A percentile compares a stretch with the other conserved stretches of the same genome.
phyloP scores from a whole-genome alignment of 2,888 invertebrate genomes.

The Epirrhoe tristata region DNA sequence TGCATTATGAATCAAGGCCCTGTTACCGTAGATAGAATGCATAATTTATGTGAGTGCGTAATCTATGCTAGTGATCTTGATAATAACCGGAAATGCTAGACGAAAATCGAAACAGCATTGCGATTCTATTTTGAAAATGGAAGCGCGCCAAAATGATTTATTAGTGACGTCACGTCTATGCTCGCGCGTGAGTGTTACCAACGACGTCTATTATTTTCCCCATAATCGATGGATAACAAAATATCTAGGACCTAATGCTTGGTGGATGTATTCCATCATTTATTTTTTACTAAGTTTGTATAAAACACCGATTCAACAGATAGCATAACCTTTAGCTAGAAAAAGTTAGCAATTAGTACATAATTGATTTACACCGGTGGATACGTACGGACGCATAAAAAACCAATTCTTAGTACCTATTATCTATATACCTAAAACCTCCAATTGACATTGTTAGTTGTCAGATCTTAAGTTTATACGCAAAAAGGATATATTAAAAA shows the following conservation, averaged over 20 bases:
- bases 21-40: no score
- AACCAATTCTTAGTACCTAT: no score
- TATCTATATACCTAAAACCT: no score
- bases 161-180: conserved; percentile 41
- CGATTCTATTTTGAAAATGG: conserved; percentile 73
- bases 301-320: neutral
- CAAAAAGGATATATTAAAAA: no score
- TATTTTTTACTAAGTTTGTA: neutral
- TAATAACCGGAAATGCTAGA: conserved; percentile 59
- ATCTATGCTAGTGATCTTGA: no score
- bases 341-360: neutral
- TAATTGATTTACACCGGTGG: neutral
- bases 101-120: conserved; percentile 48
- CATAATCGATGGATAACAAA: neutral
- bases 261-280: neutral
- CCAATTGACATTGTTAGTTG: no score
- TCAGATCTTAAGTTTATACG: no score
- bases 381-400: neutral
- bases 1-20: no score
- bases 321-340: neutral
- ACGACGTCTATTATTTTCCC: conserved; percentile 14
- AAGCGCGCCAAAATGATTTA: conserved; percentile 60
- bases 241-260: neutral
- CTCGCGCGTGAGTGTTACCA: conserved; percentile 46
- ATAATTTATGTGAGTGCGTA: no score